Base-by-base conservation (phyloP, 2,888 invertebrate genomes). In the Callimorpha dominula region DNA sequence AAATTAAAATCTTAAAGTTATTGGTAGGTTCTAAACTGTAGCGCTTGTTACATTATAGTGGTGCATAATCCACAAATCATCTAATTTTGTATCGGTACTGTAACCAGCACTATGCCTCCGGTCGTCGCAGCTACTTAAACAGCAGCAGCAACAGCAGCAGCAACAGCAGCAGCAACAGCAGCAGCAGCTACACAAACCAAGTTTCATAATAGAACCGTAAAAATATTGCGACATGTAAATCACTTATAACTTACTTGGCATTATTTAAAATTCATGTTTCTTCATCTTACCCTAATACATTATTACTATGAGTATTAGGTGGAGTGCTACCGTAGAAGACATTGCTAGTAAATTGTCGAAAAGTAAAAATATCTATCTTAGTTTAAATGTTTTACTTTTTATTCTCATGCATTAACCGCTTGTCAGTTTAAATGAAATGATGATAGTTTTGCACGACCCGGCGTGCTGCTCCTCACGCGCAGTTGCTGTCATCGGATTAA, bases 351-450 rank as follows among this genome's bases (percentile, higher is more conserved):
- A 92, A 91, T 50, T 57, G 57, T 20, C 8, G 20, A 52, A 42
- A 69, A 46, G 65, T 14, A 62, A 49, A 14, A 60, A 50, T n/a
- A 50, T 54, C 1, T 17, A 6, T 73, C 76, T 75, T 78, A 74
- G 70, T 82, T 74, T 83, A 79, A 82, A 80, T 63, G n/a, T n/a
- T n/a, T n/a, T n/a, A 81, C 73, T 81, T 82, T 81, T 72, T 72
- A 81, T 75, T 66, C 63, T 86, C 86, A 78, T 93, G 91, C 93
- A 94, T 94, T 93, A 94, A 89, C 80, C 81, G 86, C 84, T 88
- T 92, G 92, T 93, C 91, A 92, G 89, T 80, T 80, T 71, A 70
- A 81, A 77, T 78, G 68, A 78, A 81, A 86, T 87, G 89, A 86
- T 92, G 91, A 91, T 87, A 87, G 85, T 85, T 83, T 84, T 84